Conservation (phyloP, 2,797 vertebrate genomes). For the Luscinia megarhynchos region DNA sequence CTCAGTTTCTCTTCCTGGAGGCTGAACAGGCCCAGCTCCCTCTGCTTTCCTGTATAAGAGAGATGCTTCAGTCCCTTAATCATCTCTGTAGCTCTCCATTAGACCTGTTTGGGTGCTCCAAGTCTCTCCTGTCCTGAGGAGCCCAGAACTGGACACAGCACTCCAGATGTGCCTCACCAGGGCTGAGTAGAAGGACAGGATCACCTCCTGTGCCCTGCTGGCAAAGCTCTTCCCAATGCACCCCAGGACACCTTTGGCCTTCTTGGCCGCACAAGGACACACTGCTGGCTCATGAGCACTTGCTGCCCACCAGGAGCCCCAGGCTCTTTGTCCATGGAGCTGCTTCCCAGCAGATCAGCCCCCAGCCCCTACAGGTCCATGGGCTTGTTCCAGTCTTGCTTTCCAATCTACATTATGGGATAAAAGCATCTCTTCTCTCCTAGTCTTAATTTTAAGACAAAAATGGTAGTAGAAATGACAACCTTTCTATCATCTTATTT, state of each 20-base stretch:
- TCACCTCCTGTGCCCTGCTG: too few relatives aligned
- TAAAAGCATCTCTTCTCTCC: too few relatives aligned
- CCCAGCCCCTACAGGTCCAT: rapidly evolving
- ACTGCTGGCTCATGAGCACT: too few relatives aligned
- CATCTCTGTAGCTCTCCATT: neutral
- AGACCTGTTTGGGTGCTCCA: neutral
- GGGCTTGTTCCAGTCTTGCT: neutral
- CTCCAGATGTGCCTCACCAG: too few relatives aligned
- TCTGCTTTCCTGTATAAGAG: neutral
- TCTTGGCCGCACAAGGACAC: too few relatives aligned
- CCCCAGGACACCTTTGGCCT: too few relatives aligned
- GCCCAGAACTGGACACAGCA: neutral
- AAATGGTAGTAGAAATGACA: neutral
- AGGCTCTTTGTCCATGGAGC: neutral
- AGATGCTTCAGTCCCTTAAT: neutral
- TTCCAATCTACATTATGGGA: neutral
- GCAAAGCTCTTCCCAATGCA: too few relatives aligned
- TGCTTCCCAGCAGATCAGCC: neutral
- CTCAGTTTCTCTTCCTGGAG: neutral
- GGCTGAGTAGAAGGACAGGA: too few relatives aligned
- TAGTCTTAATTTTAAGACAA: neutral
- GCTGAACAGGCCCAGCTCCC: neutral
- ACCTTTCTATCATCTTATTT: neutral
- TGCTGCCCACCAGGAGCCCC: neutral
- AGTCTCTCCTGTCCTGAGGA: neutral